Evolutionary conservation across 2,113 vertebrate genomes (phyloP), one percentile per base, ranked within the genome.

Genomic region (Oreochromis tanganicae): DNA sequence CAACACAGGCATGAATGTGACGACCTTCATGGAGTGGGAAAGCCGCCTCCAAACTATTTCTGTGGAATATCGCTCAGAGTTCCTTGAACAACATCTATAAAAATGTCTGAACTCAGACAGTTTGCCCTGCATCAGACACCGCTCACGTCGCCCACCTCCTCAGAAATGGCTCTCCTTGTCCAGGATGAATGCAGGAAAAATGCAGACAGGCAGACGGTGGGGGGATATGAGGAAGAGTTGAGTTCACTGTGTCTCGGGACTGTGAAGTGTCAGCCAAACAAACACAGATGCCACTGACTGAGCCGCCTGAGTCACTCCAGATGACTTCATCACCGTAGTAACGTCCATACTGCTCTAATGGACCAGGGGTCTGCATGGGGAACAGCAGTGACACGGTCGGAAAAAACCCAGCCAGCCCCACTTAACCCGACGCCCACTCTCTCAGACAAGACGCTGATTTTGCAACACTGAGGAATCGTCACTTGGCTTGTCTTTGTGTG

Each of bases 81-180:
- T 7, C 43, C 24, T 75, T 2, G 24, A 48, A 29, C 24, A 29
- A 27, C 21, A 29, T 50, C 16, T 32, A 32, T 32, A 19, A 75
- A 75, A 48, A 75, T 48, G 41, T 29, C 97, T 95, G 95, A 95
- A 96, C 96, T 95, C 96, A 96, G 96, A 97, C 96, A 96, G 96
- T 96, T 93, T 96, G 91, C 92, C 93, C 91, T 81, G 75, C 84
- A 96, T 95, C 82, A 95, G 92, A 88, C 85, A 59, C 89, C 79
- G 41, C 34, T 38, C 88, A 46, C 27, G 66, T n/a, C 3, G 61
- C 19, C 57, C 43, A 63, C 24, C 59, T 66, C 68, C 66, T 78
- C 66, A 63, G 81, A 85, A 50, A 52, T 52, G 50, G 55, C 11
- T 11, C 14, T 34, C 27, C 27, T 19, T 50, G 78, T 50, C 59